phyloP scores from a whole-genome alignment of 2,888 invertebrate genomes.

The Drosophila neoperkinsi region DNA sequence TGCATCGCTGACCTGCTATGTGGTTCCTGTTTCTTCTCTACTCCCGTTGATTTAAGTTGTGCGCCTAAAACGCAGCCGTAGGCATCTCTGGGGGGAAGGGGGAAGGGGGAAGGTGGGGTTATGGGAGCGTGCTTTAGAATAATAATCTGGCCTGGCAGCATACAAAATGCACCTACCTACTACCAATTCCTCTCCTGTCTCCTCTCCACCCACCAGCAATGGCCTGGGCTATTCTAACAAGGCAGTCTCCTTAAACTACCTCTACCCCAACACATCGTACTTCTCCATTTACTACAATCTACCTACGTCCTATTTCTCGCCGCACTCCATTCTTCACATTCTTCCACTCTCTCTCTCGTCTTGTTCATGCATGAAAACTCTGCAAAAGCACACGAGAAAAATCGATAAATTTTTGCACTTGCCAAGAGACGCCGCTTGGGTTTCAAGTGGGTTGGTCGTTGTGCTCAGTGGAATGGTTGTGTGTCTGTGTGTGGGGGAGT shows the following conservation, averaged over 20 bases:
- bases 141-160: constrained; percentile 47
- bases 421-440: constrained; percentile 45
- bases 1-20: no score
- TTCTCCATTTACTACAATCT: background rate
- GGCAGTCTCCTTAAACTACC: constrained; percentile 4
- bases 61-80: constrained; percentile 27
- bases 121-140: constrained; percentile 12
- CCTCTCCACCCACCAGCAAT: no score
- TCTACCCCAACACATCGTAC: background rate
- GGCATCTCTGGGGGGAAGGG: background rate
- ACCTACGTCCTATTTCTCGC: background rate
- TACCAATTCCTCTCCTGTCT: constrained; percentile 11
- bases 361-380: constrained; percentile 28
- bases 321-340: background rate
- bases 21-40: background rate
- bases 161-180: constrained; percentile 36
- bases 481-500: background rate
- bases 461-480: background rate
- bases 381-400: constrained; percentile 36
- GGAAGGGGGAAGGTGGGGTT: background rate
- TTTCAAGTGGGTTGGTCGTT: background rate
- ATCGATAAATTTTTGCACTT: constrained; percentile 64
- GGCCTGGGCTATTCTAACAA: constrained; percentile 41
- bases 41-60: constrained; percentile 30
- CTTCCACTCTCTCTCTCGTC: background rate